Base-by-base conservation (phyloP, 1,140 invertebrate species). In the Chironomus striatipennis region DNA sequence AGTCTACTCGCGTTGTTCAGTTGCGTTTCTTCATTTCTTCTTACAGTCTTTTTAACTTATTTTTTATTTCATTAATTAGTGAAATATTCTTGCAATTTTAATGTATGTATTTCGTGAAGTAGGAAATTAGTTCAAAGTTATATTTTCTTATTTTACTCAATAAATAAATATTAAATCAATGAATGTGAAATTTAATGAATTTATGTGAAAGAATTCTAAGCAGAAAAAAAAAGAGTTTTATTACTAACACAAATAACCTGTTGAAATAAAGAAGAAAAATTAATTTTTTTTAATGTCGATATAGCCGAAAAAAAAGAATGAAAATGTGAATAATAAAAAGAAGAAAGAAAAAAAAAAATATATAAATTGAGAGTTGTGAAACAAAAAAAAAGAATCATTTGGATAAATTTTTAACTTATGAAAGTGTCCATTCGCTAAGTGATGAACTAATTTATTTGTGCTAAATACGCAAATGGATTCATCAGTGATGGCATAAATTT, bases 241-340 rank as follows among this genome's bases (percentile, higher is more conserved):
- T 57, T 57, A 57, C 47, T 57, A 57, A 57, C 47, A 57, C 47
- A 57, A n/a, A n/a, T 15, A 47, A 57, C 47, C 47, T 57, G 47
- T 57, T 57, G 47, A 5, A 34, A 34, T 34, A 34, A 34, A 34
- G 24, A 34, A 34, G 24, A 34, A 34, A 34, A 34, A 5, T 57
- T 15, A 1, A 15, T 0, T 57, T 57, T n/a, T 57, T 57, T 57
- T 15, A n/a, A 34, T 34, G 24, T 34, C 24, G 8, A 15, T 57
- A n/a, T 15, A 57, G n/a, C 47, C 47, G 47, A 57, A 57, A 57
- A n/a, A n/a, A 15, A n/a, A 5, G 47, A 57, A 57, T 57, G 24
- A 57, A 57, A 57, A 57, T 57, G 47, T 57, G 47, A 57, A n/a
- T n/a, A 57, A 57, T n/a, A n/a, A 5, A 15, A 57, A 57, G 12